These are phyloP conservation scores for Oreochromis tanganicae DNA, from an alignment of 2,113 vertebrate genomes.

Conservation along the genomic window DNA sequence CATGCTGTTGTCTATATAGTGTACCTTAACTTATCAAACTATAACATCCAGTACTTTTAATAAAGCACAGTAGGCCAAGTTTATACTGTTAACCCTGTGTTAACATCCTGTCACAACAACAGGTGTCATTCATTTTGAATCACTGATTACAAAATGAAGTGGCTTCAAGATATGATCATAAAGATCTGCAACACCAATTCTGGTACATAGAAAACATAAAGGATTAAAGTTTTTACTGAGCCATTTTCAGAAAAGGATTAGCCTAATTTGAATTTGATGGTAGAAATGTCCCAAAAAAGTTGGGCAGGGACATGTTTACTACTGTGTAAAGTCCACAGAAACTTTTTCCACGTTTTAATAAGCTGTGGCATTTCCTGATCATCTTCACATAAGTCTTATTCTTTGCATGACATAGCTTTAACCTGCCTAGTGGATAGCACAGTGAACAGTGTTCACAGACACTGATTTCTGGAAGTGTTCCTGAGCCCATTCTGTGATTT, in stretches of 20 bases:
- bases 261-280: neutral
- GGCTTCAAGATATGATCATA: neutral
- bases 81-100: neutral
- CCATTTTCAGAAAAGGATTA: accelerated
- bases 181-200: neutral
- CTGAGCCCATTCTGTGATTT: neutral
- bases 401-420: neutral
- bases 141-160: neutral
- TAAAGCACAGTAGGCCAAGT: neutral
- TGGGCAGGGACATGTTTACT: neutral
- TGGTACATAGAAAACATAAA: neutral
- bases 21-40: neutral
- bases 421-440: neutral
- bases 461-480: neutral
- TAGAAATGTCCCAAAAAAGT: neutral
- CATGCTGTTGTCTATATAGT: neutral
- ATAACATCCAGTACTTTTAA: conserved; percentile 1
- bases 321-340: neutral
- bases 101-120: neutral
- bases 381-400: neutral
- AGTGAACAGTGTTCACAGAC: accelerated
- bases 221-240: accelerated
- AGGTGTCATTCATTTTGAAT: neutral
- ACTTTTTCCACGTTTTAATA: neutral
- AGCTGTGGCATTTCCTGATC: neutral